Conservation (phyloP, 1,140 invertebrate genomes). For the Zaprionus taronus region DNA sequence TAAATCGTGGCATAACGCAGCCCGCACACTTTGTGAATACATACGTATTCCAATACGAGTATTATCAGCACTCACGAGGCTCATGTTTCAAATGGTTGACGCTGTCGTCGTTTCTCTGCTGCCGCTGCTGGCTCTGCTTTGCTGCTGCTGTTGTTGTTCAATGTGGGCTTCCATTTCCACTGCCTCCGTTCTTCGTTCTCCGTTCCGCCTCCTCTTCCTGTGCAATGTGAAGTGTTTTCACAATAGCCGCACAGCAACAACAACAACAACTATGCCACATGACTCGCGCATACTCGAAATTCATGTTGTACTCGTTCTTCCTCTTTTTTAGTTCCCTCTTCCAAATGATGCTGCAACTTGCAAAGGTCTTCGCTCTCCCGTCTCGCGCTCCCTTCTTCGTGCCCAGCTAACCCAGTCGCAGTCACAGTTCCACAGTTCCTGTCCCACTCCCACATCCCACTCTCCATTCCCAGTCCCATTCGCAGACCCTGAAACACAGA, state of each 20-base stretch:
- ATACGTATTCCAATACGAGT: slow-evolving; percentile 16
- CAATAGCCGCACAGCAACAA: slow-evolving; percentile 44
- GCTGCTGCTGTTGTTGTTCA: slow-evolving; percentile 7
- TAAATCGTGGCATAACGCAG: slow-evolving; percentile 10
- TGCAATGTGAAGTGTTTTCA: slow-evolving; percentile 59
- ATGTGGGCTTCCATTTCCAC: slow-evolving; percentile 35
- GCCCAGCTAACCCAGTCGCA: background rate
- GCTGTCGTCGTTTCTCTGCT: slow-evolving; percentile 9
- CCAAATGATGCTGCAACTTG: slow-evolving; percentile 56
- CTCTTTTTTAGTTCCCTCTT: slow-evolving; percentile 14
- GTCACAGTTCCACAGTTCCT: background rate
- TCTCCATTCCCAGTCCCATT: background rate
- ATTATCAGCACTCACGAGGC: slow-evolving; percentile 74
- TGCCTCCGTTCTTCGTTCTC: slow-evolving; percentile 9
- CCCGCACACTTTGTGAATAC: slow-evolving; percentile 25
- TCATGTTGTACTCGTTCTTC: slow-evolving; percentile 31
- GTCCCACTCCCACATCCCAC: background rate
- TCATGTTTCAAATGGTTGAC: slow-evolving; percentile 67
- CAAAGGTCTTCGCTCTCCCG: slow-evolving; percentile 19
- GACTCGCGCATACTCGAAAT: slow-evolving; percentile 33
- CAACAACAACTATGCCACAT: slow-evolving; percentile 27
- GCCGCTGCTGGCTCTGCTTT: too few species aligned
- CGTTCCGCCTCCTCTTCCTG: slow-evolving; percentile 8
- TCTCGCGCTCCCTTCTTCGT: background rate
- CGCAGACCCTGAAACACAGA: slow-evolving; percentile 25